Conservation (phyloP, 2,113 vertebrate genomes). For the Pedionomus torquatus region DNA sequence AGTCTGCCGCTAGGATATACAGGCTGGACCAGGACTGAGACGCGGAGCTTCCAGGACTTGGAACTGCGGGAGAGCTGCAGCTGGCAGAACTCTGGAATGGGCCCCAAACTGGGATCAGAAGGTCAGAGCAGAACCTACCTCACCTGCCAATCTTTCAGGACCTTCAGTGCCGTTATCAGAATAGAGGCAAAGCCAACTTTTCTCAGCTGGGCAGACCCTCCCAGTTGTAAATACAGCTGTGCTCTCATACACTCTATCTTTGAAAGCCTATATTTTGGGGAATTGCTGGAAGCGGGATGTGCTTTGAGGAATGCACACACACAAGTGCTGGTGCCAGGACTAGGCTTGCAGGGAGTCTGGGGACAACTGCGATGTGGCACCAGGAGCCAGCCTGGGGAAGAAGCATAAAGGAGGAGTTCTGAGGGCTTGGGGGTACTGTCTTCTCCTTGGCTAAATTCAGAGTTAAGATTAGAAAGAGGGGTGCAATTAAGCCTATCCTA, state of each 20-base stretch:
- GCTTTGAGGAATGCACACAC: not conserved
- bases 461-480: not conserved
- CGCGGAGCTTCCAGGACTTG: not conserved
- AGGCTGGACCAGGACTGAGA: not conserved
- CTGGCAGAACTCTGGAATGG: not conserved
- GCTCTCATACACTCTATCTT: not conserved
- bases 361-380: not conserved
- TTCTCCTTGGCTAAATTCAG: not conserved
- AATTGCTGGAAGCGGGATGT: not conserved
- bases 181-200: not conserved
- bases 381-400: not conserved
- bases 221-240: not conserved
- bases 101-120: not conserved
- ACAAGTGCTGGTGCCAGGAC: not conserved
- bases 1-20: not conserved
- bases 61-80: not conserved
- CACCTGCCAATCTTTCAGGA: not conserved
- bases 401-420: not conserved
- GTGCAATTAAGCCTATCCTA: not conserved
- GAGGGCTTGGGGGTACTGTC: not conserved
- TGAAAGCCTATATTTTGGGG: not conserved
- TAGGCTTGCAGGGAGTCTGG: rapidly evolving
- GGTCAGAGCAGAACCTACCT: not conserved
- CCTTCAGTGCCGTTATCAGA: not conserved
- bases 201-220: not conserved